phyloP scores from a whole-genome alignment of 2,888 invertebrate species.

The Chelonus formosanus region DNA sequence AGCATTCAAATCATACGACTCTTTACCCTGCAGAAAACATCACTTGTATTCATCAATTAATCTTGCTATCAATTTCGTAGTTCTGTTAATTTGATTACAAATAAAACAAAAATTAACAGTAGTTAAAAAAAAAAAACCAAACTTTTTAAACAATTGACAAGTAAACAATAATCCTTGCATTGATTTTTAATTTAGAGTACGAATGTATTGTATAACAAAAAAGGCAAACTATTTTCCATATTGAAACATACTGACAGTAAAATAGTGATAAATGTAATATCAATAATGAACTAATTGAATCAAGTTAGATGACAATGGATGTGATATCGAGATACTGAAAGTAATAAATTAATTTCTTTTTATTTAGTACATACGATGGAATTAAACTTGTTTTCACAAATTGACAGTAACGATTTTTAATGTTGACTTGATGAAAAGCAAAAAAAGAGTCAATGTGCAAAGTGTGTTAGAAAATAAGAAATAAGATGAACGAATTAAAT shows the following conservation, averaged over 20 bases:
- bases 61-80: no score
- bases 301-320: no score
- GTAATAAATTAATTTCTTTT: neutral
- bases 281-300: no score
- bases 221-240: neutral
- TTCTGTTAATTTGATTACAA: no score
- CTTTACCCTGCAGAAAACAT: neutral
- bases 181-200: neutral
- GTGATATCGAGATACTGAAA: neutral
- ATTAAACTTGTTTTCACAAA: conserved; percentile 4
- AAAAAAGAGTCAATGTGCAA: conserved; percentile 1
- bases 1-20: neutral
- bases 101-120: no score
- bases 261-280: neutral
- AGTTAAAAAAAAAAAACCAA: no score
- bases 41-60: no score
- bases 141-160: no score
- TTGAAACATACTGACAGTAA: neutral
- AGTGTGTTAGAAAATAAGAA: conserved; percentile 27
- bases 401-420: conserved; percentile 42
- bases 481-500: conserved; percentile 44
- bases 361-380: neutral
- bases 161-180: neutral
- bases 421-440: conserved; percentile 35
- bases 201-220: neutral